These are phyloP conservation scores for Sebastes vulpes DNA, from an alignment of 2,797 vertebrate genomes.

Conservation along the genomic window DNA sequence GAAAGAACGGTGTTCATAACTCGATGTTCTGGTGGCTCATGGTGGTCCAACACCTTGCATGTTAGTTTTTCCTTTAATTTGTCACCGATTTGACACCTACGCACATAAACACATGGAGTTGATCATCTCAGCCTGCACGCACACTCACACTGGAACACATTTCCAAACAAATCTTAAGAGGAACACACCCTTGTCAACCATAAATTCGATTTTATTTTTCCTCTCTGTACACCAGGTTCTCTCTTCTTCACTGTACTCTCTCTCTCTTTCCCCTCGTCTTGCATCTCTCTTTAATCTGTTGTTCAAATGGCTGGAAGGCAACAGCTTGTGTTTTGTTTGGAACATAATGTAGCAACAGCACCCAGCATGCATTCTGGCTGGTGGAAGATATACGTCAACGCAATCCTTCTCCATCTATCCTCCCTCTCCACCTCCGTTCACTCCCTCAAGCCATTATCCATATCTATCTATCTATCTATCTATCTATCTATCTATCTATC, in stretches of 20 bases:
- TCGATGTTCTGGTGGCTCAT: slow-evolving; percentile 9
- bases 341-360: slow-evolving; percentile 51
- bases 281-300: slow-evolving; percentile 24
- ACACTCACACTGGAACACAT: slow-evolving; percentile 1
- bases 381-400: slow-evolving; percentile 4
- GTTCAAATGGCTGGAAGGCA: slow-evolving; percentile 41
- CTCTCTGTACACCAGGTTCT: slow-evolving; percentile 4
- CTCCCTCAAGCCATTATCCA: not conserved
- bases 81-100: slow-evolving; percentile 42
- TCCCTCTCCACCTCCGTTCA: no score
- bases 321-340: slow-evolving; percentile 72
- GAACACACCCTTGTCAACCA: slow-evolving; percentile 23
- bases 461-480: not conserved
- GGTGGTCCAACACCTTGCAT: slow-evolving; percentile 28
- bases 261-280: not conserved
- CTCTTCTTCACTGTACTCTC: slow-evolving; percentile 3
- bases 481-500: not conserved
- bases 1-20: not conserved
- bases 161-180: slow-evolving; percentile 42
- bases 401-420: not conserved
- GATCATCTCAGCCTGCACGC: slow-evolving; percentile 20
- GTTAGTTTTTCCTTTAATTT: slow-evolving; percentile 48
- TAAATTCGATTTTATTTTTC: slow-evolving; percentile 18
- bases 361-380: slow-evolving; percentile 42
- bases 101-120: slow-evolving; percentile 26